These are phyloP conservation scores for Camponotus vicinus DNA, from an alignment of 1,140 invertebrate genomes.

Conservation along the genomic window DNA sequence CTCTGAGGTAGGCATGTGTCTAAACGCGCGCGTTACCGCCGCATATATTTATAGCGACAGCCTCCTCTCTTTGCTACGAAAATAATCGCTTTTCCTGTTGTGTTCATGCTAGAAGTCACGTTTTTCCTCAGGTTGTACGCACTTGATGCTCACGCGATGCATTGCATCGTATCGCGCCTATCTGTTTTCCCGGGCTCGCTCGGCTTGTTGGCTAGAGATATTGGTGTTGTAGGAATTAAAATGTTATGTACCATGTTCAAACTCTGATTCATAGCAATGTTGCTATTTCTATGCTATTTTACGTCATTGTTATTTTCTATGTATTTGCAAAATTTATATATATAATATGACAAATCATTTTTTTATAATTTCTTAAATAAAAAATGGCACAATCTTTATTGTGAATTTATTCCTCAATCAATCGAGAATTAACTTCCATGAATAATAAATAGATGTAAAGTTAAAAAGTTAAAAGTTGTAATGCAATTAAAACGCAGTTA, in stretches of 20 bases:
- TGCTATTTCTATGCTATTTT: not conserved
- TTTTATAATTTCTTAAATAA: not conserved
- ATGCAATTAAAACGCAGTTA: not conserved
- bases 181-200: constrained; percentile 31
- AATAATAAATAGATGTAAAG: not conserved
- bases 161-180: constrained; percentile 1
- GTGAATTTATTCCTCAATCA: not conserved
- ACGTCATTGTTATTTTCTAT: not conserved
- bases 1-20: not conserved
- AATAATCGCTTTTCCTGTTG: constrained; percentile 61
- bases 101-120: constrained; percentile 41
- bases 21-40: not conserved
- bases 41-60: constrained; percentile 48
- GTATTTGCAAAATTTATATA: not conserved
- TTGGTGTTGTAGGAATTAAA: not conserved
- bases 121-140: constrained; percentile 22
- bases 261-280: not conserved
- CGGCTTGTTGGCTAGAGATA: constrained; percentile 13
- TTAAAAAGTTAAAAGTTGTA: not conserved
- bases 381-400: not conserved
- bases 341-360: not conserved
- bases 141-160: constrained; percentile 36
- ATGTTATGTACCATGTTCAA: not conserved
- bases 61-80: constrained; percentile 48
- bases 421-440: not conserved